These are phyloP conservation scores for Zoanthus gigantus DNA, from an alignment of 92 coral and sea anemone species.

Conservation along the genomic window DNA sequence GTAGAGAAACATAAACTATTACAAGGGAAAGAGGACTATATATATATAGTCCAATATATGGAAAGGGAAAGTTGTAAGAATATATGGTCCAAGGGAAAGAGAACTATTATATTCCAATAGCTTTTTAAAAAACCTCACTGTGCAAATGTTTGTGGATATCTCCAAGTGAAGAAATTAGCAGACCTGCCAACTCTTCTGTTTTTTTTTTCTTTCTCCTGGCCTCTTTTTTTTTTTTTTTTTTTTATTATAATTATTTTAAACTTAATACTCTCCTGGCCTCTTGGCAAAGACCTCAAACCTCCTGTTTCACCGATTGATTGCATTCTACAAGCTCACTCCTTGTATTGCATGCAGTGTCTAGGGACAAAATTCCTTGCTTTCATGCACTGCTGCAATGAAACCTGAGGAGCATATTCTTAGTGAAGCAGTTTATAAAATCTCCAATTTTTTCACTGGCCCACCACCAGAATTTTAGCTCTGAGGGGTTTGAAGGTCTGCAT, in stretches of 20 bases:
- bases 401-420: neutral
- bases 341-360: neutral
- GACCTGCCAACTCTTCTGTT: neutral
- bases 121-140: neutral
- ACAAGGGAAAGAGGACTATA: neutral
- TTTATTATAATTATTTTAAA: too few relatives aligned
- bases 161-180: neutral
- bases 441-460: neutral
- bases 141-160: neutral
- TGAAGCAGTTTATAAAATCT: neutral
- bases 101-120: neutral
- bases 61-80: neutral
- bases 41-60: neutral
- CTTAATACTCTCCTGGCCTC: neutral
- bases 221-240: neutral
- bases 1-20: slow-evolving; percentile 16
- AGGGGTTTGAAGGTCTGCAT: neutral
- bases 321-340: neutral
- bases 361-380: neutral
- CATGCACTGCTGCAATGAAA: neutral
- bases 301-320: slow-evolving; percentile 5
- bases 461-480: neutral
- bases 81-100: too few relatives aligned
- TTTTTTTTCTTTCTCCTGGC: neutral
- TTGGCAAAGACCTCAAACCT: neutral